Percentiles rank a stretch among this genome's conserved stretches.
Conservation (phyloP, 1,140 invertebrate species). For the Lepidurus apus region DNA sequence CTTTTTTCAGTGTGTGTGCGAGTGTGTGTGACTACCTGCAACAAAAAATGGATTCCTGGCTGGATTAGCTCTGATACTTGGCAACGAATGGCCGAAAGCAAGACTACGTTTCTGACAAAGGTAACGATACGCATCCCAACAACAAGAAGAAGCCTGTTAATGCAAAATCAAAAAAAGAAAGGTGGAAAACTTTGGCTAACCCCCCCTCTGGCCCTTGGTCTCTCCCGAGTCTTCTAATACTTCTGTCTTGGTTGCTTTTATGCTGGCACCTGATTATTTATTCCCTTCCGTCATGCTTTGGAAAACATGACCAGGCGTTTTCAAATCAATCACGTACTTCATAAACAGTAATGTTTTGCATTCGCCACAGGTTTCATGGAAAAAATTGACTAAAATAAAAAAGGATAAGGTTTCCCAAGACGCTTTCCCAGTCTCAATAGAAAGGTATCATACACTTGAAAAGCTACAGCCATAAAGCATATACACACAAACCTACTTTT, state of each 20-base stretch:
- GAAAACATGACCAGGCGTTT: conserved; percentile 14
- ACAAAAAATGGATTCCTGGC: conserved; percentile 2
- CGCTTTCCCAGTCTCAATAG: background rate
- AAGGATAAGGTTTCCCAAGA: background rate
- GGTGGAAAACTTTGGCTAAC: background rate
- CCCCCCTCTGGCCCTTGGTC: background rate
- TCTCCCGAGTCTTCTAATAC: background rate
- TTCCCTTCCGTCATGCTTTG: conserved; percentile 6
- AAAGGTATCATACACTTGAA: background rate
- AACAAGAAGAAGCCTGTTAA: background rate
- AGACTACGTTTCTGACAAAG: background rate
- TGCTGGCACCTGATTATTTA: conserved; percentile 5
- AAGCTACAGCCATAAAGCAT: background rate
- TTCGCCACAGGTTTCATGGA: background rate
- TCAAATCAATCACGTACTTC: conserved; percentile 22
- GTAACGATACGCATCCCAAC: conserved; percentile 18
- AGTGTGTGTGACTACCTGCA: background rate
- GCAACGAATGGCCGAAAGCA: conserved; percentile 13
- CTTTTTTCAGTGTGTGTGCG: background rate
- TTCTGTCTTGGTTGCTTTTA: background rate
- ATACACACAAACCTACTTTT: background rate
- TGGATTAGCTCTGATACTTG: background rate
- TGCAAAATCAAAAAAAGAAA: background rate
- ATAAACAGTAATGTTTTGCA: conserved; percentile 17
- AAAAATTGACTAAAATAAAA: no score